Conservation (phyloP, 1,140 invertebrate genomes). For the Macrostomum lignano region DNA sequence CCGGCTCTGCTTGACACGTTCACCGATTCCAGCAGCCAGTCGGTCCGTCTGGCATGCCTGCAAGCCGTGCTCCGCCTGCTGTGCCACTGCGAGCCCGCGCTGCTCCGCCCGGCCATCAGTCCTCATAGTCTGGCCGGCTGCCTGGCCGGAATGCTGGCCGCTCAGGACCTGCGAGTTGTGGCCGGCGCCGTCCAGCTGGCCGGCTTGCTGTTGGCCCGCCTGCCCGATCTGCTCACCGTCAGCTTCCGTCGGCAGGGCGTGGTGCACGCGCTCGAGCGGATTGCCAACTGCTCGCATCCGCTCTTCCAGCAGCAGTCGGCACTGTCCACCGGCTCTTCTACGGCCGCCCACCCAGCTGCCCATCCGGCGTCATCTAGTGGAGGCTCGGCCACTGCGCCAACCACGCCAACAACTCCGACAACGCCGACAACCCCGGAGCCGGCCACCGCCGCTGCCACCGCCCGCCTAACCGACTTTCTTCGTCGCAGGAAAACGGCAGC, state of each 20-base stretch:
- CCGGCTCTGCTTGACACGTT: not conserved
- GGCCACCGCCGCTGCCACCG: too few species aligned
- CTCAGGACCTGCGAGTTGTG: conserved; percentile 68
- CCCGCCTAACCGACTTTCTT: too few species aligned
- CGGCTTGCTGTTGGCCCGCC: conserved; percentile 76
- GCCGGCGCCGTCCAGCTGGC: conserved; percentile 84
- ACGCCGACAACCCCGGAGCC: too few species aligned
- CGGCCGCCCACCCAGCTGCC: too few species aligned
- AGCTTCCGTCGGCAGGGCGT: conserved; percentile 64
- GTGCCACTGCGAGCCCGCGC: conserved; percentile 56
- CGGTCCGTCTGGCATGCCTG: conserved; percentile 73
- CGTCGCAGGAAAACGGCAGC: too few species aligned
- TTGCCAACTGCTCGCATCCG: too few species aligned
- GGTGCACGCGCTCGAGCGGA: not conserved
- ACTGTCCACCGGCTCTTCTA: too few species aligned
- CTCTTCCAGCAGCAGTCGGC: too few species aligned
- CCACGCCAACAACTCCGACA: too few species aligned
- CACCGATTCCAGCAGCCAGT: conserved; percentile 34
- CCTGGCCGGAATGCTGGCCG: conserved; percentile 86
- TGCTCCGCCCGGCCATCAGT: conserved; percentile 29
- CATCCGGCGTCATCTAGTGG: too few species aligned
- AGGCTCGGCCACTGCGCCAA: too few species aligned
- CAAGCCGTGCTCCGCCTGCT: conserved; percentile 77
- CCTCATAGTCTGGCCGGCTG: conserved; percentile 35
- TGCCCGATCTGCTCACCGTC: conserved; percentile 66